A percentile compares a stretch with the other conserved stretches of the same genome.
These are phyloP conservation scores for Opisthocomus hoazin DNA, from an alignment of 2,113 vertebrate genomes.

Conservation along the genomic window DNA sequence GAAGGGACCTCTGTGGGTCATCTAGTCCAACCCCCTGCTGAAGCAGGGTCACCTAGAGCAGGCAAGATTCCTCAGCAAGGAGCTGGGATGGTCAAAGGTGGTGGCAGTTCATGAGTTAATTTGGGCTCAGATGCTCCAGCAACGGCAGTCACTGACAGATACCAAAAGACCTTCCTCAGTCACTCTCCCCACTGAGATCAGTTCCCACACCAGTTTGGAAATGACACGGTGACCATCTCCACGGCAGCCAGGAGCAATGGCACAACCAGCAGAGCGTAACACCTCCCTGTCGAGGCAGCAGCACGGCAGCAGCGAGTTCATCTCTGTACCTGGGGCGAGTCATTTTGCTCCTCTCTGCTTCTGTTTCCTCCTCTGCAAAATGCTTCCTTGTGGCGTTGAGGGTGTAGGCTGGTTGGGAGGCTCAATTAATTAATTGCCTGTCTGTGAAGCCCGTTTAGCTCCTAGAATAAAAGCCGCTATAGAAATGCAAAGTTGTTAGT, in stretches of 20 bases:
- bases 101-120: background rate
- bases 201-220: background rate
- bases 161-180: background rate
- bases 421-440: conserved; percentile 55
- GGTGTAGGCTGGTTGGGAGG: conserved; percentile 7
- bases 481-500: conserved; percentile 26
- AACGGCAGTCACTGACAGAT: background rate
- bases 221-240: background rate
- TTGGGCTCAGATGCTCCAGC: background rate
- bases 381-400: background rate
- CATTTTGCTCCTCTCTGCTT: background rate
- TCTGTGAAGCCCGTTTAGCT: conserved; percentile 53
- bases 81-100: background rate
- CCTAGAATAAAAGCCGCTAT: conserved; percentile 36
- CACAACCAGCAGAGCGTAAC: background rate
- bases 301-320: background rate
- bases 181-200: background rate
- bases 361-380: conserved; percentile 9
- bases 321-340: background rate
- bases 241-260: rapidly evolving
- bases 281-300: background rate
- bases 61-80: background rate
- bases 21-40: too few species aligned
- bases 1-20: too few species aligned
- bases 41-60: too few species aligned